These are phyloP conservation scores for Eilema griseolum DNA, from an alignment of 2,888 invertebrate species.

Conservation along the genomic window DNA sequence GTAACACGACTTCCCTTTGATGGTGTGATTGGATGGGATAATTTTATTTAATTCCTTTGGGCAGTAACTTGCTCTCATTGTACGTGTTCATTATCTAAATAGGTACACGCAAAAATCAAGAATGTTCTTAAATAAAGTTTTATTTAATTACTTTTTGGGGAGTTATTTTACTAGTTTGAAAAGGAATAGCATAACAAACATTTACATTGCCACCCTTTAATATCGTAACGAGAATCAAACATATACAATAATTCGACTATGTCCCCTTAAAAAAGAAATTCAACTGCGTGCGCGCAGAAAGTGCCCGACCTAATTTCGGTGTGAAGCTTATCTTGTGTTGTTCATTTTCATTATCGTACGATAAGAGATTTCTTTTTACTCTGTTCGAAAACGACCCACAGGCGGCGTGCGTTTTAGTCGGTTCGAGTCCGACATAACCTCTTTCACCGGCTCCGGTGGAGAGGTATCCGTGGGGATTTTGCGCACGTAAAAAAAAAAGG, in stretches of 20 bases:
- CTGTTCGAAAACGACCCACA: no score
- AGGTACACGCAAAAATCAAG: not conserved
- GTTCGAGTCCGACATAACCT: no score
- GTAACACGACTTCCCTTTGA: no score
- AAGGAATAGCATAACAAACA: no score
- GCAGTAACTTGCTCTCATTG: not conserved
- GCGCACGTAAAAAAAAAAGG: no score
- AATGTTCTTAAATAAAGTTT: not conserved
- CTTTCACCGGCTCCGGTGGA: no score
- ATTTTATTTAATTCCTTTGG: constrained; percentile 1
- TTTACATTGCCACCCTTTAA: not conserved
- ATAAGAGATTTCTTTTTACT: not conserved
- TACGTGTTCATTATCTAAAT: not conserved
- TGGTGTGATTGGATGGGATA: constrained; percentile 4
- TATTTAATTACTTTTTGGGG: no score
- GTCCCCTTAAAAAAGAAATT: constrained; percentile 47
- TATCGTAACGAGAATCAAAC: constrained; percentile 6
- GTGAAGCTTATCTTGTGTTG: constrained; percentile 51
- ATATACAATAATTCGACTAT: constrained; percentile 11
- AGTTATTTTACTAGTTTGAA: no score
- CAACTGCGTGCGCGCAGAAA: constrained; percentile 43
- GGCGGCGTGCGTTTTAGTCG: no score
- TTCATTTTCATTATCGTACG: constrained; percentile 36
- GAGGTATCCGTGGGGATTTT: no score
- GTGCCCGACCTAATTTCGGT: constrained; percentile 50